Conservation (phyloP, 1,140 invertebrate genomes). For the Pseudachorutes palmiensis region DNA sequence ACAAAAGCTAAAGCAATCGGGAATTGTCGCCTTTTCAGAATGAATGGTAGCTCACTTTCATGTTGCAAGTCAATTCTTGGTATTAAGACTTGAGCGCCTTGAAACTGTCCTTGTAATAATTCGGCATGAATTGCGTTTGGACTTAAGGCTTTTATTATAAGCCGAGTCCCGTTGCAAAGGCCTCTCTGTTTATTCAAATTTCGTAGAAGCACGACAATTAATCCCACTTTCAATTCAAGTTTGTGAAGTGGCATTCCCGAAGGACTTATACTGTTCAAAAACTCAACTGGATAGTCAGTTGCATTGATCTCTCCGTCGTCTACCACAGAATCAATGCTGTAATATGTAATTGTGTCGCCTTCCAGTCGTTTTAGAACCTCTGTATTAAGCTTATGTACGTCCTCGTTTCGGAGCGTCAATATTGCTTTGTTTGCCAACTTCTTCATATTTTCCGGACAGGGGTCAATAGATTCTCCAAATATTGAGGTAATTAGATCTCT, state of each 20-base stretch:
- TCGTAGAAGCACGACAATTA: slow-evolving; percentile 42
- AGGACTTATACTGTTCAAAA: slow-evolving; percentile 41
- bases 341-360: slow-evolving; percentile 16
- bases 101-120: background rate
- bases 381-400: slow-evolving; percentile 32
- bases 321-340: slow-evolving; percentile 29
- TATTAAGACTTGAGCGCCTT: slow-evolving; percentile 18
- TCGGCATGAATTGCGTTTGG: slow-evolving; percentile 12
- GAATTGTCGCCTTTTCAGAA: slow-evolving; percentile 46
- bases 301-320: slow-evolving; percentile 35
- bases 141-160: slow-evolving; percentile 32
- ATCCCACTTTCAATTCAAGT: slow-evolving; percentile 42
- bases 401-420: slow-evolving; percentile 38
- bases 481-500: slow-evolving; percentile 40
- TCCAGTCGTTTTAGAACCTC: slow-evolving; percentile 23
- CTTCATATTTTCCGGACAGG: slow-evolving; percentile 21
- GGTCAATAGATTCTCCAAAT: slow-evolving; percentile 38
- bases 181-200: slow-evolving; percentile 40
- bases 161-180: slow-evolving; percentile 44
- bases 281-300: slow-evolving; percentile 40
- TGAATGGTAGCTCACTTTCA: slow-evolving; percentile 41
- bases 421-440: slow-evolving; percentile 41
- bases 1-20: slow-evolving; percentile 46
- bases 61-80: slow-evolving; percentile 27
- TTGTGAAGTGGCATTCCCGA: slow-evolving; percentile 43